These are phyloP conservation scores for Hephaestus fuliginosus DNA, from an alignment of 2,797 vertebrate species.

Conservation along the genomic window DNA sequence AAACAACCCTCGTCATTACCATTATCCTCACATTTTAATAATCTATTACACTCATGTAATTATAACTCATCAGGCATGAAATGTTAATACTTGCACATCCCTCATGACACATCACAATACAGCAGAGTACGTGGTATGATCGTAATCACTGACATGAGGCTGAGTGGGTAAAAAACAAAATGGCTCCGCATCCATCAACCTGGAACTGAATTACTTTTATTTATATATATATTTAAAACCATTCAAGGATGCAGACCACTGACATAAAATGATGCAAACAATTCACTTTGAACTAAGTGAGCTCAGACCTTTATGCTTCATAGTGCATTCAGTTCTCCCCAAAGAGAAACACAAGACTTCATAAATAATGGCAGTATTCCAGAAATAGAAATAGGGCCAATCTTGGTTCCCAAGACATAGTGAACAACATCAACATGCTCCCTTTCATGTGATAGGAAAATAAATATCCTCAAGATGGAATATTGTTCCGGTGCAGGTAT, in stretches of 20 bases:
- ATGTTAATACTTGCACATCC: neutral
- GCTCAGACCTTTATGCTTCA: slow-evolving; percentile 45
- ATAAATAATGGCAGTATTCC: slow-evolving; percentile 69
- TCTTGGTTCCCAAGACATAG: slow-evolving; percentile 48
- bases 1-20: neutral
- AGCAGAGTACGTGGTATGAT: neutral
- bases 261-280: slow-evolving; percentile 41
- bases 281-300: slow-evolving; percentile 49
- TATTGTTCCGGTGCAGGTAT: slow-evolving; percentile 30
- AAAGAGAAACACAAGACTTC: slow-evolving; percentile 62
- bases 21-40: neutral
- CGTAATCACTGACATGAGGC: neutral
- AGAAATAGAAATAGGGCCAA: slow-evolving; percentile 68
- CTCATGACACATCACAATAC: neutral
- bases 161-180: slow-evolving; percentile 19
- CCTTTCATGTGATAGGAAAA: slow-evolving; percentile 41
- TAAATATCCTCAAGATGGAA: slow-evolving; percentile 33
- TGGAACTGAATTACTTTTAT: slow-evolving; percentile 1
- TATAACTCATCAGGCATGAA: neutral
- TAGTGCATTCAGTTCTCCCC: slow-evolving; percentile 49
- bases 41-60: neutral
- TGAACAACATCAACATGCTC: slow-evolving; percentile 56
- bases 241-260: slow-evolving; percentile 19
- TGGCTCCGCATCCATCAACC: neutral
- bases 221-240: neutral